Percentiles rank a stretch among this genome's conserved stretches.
phyloP scores from a whole-genome alignment of 2,888 invertebrate genomes.

The Macrophya alboannulata region DNA sequence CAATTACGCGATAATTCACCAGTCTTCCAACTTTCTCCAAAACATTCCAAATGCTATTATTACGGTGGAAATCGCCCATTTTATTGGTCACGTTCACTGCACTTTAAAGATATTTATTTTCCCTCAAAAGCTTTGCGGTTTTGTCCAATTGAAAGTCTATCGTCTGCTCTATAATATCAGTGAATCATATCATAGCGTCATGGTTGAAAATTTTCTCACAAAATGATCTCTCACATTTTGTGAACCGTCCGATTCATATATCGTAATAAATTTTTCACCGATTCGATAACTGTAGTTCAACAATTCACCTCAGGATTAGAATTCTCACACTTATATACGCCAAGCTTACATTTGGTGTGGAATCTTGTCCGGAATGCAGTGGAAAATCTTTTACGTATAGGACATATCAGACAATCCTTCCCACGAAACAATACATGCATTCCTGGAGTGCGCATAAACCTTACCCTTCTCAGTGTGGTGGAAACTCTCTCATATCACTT shows the following conservation, averaged over 20 bases:
- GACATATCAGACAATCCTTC: conserved; percentile 45
- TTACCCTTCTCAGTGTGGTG: conserved; percentile 44
- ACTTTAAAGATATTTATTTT: background rate
- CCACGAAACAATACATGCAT: conserved; percentile 49
- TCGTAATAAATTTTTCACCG: background rate
- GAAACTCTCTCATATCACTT: conserved; percentile 50
- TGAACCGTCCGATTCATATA: background rate
- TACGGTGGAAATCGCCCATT: background rate
- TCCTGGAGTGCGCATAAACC: conserved; percentile 42
- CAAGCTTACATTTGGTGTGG: conserved; percentile 7
- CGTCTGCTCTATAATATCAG: background rate
- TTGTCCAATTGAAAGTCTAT: background rate
- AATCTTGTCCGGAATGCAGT: conserved; percentile 45
- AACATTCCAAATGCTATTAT: background rate
- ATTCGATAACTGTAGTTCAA: background rate
- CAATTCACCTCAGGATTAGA: background rate
- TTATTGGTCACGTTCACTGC: background rate
- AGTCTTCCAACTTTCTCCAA: background rate
- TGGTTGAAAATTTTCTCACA: background rate
- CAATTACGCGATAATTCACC: conserved; percentile 8
- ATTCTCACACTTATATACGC: background rate
- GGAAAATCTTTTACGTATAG: conserved; percentile 30
- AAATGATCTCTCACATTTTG: background rate
- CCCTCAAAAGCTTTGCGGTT: background rate
- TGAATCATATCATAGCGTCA: background rate